A percentile compares a stretch with the other conserved stretches of the same genome.
Conservation (phyloP, 2,797 vertebrate genomes). For the Sus cebifrons region DNA sequence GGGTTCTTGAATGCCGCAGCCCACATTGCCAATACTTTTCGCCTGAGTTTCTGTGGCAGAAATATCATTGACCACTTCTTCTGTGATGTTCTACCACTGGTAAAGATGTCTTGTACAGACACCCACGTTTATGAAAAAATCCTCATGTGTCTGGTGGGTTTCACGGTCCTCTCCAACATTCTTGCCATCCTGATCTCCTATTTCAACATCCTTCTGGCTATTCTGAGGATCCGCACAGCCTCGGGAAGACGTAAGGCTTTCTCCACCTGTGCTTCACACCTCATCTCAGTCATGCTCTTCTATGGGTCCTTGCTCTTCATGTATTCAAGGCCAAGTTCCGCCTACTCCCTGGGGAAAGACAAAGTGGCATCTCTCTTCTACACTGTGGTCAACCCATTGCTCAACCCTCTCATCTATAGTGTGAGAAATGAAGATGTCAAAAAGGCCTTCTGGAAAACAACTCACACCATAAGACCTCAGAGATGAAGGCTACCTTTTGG, state of each 20-base stretch:
- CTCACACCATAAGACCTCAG: rapidly evolving
- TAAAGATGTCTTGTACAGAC: conserved; percentile 81
- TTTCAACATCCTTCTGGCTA: conserved; percentile 56
- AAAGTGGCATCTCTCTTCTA: conserved; percentile 65
- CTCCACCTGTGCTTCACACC: conserved; percentile 79
- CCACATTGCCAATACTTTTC: conserved; percentile 75
- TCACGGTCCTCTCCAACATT: conserved; percentile 72
- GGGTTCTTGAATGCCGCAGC: conserved; percentile 70
- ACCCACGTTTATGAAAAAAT: conserved; percentile 71
- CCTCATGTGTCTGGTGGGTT: conserved; percentile 54
- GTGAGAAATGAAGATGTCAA: conserved; percentile 83
- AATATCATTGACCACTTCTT: conserved; percentile 83
- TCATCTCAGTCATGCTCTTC: not conserved
- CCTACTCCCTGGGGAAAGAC: conserved; percentile 71
- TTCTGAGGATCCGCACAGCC: conserved; percentile 55
- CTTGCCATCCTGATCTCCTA: conserved; percentile 72
- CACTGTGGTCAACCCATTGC: too few species aligned
- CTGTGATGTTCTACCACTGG: conserved; percentile 78
- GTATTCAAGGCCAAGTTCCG: conserved; percentile 65
- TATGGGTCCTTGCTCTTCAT: conserved; percentile 67
- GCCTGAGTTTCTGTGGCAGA: conserved; percentile 72
- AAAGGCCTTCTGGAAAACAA: conserved; percentile 66
- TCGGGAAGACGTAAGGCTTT: conserved; percentile 72
- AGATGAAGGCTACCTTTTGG: not conserved
- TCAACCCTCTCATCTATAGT: too few species aligned